These are phyloP conservation scores for Keiferia lycopersicella DNA, from an alignment of 2,888 invertebrate species.

Conservation along the genomic window DNA sequence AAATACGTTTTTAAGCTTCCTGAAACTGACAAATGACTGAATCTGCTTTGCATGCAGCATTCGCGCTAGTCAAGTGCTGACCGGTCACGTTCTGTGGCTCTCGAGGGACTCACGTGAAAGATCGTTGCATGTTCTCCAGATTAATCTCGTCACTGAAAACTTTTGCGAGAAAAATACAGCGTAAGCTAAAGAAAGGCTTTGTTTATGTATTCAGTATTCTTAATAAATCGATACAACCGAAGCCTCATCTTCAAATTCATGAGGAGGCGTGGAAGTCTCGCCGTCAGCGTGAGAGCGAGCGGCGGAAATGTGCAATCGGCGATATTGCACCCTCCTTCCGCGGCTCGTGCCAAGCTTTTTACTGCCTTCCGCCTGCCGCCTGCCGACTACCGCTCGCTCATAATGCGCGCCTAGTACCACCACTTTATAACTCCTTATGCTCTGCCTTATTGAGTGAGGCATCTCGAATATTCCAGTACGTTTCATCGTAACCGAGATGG, in stretches of 20 bases:
- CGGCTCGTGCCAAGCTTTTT: conserved; percentile 17
- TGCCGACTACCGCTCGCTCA: neutral
- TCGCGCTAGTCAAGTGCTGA: neutral
- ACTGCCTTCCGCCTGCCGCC: neutral
- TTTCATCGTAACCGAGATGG: conserved; percentile 10
- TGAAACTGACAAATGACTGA: neutral
- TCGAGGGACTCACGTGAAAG: neutral
- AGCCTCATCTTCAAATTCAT: conserved; percentile 16
- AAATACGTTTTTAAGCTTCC: neutral
- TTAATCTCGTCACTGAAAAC: neutral
- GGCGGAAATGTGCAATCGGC: conserved; percentile 51
- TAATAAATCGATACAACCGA: neutral
- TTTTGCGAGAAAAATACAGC: neutral
- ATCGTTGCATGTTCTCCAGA: neutral
- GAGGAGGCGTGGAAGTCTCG: conserved; percentile 9
- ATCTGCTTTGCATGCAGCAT: neutral
- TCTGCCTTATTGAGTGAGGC: neutral
- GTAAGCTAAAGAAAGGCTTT: neutral
- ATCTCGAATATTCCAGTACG: conserved; percentile 12
- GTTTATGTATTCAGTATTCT: neutral
- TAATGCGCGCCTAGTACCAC: conserved; percentile 5
- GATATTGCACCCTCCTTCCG: conserved; percentile 41
- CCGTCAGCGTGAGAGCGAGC: conserved; percentile 21
- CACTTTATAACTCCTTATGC: neutral
- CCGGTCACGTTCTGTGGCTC: conserved; percentile 1